Conservation (phyloP, 2,113 vertebrate genomes). For the Callocephalon fimbriatum region DNA sequence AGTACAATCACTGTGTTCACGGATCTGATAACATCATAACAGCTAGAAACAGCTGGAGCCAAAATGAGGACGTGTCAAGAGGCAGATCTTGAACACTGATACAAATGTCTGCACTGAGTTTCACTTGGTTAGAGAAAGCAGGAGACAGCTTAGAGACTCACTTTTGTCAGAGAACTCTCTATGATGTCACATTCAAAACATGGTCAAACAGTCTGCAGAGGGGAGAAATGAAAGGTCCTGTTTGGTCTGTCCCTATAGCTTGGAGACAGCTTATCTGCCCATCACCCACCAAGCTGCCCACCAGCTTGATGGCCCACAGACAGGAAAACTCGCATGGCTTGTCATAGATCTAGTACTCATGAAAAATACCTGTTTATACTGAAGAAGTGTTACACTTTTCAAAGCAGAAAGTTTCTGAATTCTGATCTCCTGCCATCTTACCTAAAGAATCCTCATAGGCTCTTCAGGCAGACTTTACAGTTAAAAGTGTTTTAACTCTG, state of each 20-base stretch:
- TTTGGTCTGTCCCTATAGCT: not conserved
- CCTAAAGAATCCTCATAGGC: not conserved
- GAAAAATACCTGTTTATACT: not conserved
- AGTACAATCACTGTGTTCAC: not conserved
- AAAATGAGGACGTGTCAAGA: not conserved
- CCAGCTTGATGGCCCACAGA: not conserved
- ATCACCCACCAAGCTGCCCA: not conserved
- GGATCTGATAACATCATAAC: not conserved
- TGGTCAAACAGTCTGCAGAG: not conserved
- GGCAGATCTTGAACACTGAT: not conserved
- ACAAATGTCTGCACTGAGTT: not conserved
- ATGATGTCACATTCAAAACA: not conserved
- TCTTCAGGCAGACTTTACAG: not conserved
- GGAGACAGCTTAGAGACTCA: not conserved
- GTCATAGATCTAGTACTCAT: not conserved
- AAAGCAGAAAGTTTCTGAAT: not conserved
- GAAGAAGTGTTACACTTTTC: not conserved
- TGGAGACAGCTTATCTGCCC: not conserved
- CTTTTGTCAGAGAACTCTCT: not conserved
- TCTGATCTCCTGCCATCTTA: not conserved
- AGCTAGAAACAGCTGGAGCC: not conserved
- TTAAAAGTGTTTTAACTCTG: not conserved
- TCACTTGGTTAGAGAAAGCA: not conserved
- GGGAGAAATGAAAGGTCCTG: not conserved
- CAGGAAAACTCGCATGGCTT: not conserved